Evolutionary conservation across 2,797 vertebrate genomes (phyloP).

Genomic region (Anniella stebbinsi): DNA sequence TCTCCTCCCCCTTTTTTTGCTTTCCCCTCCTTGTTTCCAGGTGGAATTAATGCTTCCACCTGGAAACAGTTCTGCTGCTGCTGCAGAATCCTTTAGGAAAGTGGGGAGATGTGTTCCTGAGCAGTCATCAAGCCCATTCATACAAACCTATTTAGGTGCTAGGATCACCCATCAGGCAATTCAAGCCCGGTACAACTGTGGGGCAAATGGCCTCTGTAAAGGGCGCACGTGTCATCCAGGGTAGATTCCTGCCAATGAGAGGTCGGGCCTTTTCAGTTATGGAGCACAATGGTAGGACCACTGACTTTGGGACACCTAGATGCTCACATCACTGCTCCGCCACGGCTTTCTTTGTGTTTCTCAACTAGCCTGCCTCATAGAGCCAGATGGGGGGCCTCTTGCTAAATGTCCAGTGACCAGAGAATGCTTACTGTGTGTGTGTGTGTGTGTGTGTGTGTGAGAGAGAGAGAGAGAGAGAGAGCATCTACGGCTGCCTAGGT

Average conservation of each 20-base stretch:
- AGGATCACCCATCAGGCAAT: not conserved
- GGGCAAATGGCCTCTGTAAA: not conserved
- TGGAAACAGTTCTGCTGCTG: not conserved
- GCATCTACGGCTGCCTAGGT: not conserved
- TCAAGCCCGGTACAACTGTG: not conserved
- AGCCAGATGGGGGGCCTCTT: slow-evolving; percentile 2
- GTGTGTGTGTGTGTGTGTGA: not conserved
- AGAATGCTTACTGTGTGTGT: not conserved
- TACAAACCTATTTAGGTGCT: not conserved
- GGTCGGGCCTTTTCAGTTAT: not conserved
- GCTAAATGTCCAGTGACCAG: not conserved
- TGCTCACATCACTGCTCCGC: not conserved
- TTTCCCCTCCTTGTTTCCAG: not conserved
- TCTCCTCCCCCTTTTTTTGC: not conserved
- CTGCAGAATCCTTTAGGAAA: not conserved
- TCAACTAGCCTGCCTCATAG: not conserved
- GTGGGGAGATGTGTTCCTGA: slow-evolving; percentile 11
- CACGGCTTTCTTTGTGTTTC: not conserved
- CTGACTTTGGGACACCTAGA: not conserved
- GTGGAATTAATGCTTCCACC: fast-evolving
- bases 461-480: not conserved
- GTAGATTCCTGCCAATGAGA: not conserved
- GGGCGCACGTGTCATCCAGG: not conserved
- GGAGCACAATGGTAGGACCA: not conserved
- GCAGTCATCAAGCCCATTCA: not conserved